Base-by-base conservation (phyloP, 92 coral and sea anemone genomes). In the Porites evermanni region DNA sequence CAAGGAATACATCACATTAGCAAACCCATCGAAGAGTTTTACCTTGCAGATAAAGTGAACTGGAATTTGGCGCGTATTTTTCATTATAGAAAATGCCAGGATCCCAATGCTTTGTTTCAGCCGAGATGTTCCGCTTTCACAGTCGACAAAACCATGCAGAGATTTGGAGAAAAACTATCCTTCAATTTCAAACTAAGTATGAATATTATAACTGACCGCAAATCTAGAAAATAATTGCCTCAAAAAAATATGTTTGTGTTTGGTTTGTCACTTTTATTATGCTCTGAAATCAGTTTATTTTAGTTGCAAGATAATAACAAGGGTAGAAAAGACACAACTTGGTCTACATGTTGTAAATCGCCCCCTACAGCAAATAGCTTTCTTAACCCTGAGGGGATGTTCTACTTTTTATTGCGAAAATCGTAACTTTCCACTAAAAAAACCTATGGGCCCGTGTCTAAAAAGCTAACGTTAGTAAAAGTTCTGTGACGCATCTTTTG, bases 71-170 rank as follows among this genome's bases (percentile, higher is more conserved):
- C 92, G 18, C 83, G 83, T 7, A 90, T 92, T 18, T 92, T 87
- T 70, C 94, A 92, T 74, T 92, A 92, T 76, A 82, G 94, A 78
- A 9, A 64, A 65, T 92, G 94, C 20, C 63, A 83, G 14, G 80
- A 83, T n/a, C 53, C 80, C 7, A 12, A 18, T 17, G 87, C 87
- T 0, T 1, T 14, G 38, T 50, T 73, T 64, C 80, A 74, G 19
- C 72, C 79, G 20, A n/a, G 23, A 23, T 83, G 87, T 64, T 50
- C 72, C 7, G 71, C 53, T 11, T 64, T 61, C 3, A 70, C 51
- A 51, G 56, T 59, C 59, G 87, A 83, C 52, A 74, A 72, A 83
- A 83, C 87, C 24, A 83, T 83, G 87, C 80, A 20, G 12, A 83
- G 64, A 64, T 83, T 60, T 64, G 80, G 80, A 17, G 66, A 83